Conservation (phyloP, 2,113 vertebrate species). For the Passer domesticus region DNA sequence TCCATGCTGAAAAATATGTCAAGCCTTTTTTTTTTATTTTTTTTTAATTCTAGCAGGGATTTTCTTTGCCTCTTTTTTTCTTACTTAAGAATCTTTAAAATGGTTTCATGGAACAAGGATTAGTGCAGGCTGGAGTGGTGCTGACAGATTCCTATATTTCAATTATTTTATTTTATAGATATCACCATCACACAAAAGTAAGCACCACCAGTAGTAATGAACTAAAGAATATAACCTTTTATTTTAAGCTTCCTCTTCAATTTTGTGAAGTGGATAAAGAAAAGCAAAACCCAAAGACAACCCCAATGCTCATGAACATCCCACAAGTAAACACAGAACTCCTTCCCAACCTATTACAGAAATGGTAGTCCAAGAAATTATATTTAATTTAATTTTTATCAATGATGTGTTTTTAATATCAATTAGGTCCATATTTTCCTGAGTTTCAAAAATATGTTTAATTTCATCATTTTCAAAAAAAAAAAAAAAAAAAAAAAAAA, state of each 20-base stretch:
- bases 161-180: neutral
- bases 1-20: neutral
- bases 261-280: neutral
- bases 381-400: neutral
- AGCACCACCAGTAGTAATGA: neutral
- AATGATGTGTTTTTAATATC: neutral
- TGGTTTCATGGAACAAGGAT: neutral
- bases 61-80: neutral
- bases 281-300: neutral
- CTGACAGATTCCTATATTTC: neutral
- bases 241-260: neutral
- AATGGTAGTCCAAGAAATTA: neutral
- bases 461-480: neutral
- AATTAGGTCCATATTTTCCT: neutral
- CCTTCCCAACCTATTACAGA: rapidly evolving
- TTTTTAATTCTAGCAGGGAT: neutral
- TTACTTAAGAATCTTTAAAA: neutral
- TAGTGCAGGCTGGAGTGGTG: neutral
- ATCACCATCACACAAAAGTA: neutral
- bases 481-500: neutral
- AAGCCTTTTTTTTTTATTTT: neutral
- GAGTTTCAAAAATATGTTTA: neutral
- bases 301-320: rapidly evolving
- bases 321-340: neutral
- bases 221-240: neutral